Evolutionary conservation across 2,888 invertebrate species (phyloP).

Genomic region (Epistrophe grossulariae): DNA sequence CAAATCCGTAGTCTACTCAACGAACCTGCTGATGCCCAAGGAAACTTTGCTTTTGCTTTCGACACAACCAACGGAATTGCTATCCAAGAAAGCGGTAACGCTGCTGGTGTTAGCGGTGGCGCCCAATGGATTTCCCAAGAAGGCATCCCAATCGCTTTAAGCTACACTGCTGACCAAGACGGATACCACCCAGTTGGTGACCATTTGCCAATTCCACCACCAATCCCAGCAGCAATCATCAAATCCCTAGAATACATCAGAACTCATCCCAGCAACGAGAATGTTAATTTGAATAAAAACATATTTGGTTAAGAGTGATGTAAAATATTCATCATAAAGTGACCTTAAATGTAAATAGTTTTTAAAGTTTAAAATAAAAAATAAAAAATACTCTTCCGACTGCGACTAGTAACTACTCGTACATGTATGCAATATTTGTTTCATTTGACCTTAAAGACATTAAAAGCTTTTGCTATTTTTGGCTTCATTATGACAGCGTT

Average conservation of each 20-base stretch:
- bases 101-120: conserved; percentile 85
- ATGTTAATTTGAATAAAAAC: conserved; percentile 73
- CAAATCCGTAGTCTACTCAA: conserved; percentile 83
- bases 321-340: background rate
- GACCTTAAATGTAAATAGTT: conserved; percentile 2
- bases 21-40: conserved; percentile 83
- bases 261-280: conserved; percentile 81
- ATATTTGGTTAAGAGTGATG: conserved; percentile 41
- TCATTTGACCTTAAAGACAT: background rate
- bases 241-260: conserved; percentile 85
- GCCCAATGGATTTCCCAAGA: conserved; percentile 85
- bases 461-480: background rate
- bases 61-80: conserved; percentile 87
- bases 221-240: conserved; percentile 85
- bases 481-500: background rate
- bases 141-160: conserved; percentile 83
- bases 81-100: conserved; percentile 85
- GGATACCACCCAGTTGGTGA: conserved; percentile 85
- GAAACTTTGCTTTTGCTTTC: conserved; percentile 82
- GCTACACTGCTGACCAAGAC: conserved; percentile 86
- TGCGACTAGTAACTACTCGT: no score
- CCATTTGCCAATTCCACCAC: conserved; percentile 84
- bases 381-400: background rate
- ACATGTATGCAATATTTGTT: background rate
- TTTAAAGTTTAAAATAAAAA: background rate